phyloP scores from a whole-genome alignment of 2,888 invertebrate genomes.

The Aspidiotus rigidus region DNA sequence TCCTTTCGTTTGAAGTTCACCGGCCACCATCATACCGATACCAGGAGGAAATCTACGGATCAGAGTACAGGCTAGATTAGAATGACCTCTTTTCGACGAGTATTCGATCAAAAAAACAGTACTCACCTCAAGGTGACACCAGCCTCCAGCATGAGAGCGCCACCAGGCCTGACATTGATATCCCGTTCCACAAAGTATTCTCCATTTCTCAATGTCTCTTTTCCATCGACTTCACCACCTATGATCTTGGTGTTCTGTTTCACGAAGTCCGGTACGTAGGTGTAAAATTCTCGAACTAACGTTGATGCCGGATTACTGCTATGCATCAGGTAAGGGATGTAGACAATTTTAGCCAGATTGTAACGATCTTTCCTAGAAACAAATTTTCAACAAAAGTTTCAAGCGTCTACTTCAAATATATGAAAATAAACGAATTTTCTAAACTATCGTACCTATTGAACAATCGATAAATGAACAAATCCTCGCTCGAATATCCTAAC shows the following conservation, averaged over 20 bases:
- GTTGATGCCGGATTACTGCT: conserved; percentile 82
- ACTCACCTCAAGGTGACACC: conserved; percentile 64
- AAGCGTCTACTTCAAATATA: too few relatives aligned
- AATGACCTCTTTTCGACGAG: not conserved
- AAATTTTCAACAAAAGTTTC: too few relatives aligned
- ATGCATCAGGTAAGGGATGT: conserved; percentile 82
- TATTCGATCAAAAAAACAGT: not conserved
- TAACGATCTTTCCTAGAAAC: conserved; percentile 71
- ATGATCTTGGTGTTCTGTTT: conserved; percentile 60
- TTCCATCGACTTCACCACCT: conserved; percentile 89
- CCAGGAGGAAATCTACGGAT: conserved; percentile 71
- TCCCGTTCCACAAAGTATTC: conserved; percentile 88
- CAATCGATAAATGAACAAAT: conserved; percentile 61
- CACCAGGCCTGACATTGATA: conserved; percentile 83
- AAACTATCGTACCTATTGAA: conserved; percentile 50
- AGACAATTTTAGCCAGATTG: conserved; percentile 84
- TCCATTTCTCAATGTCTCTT: conserved; percentile 68
- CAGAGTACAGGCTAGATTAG: not conserved
- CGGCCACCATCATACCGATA: conserved; percentile 94
- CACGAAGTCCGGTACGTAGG: conserved; percentile 69
- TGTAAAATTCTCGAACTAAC: conserved; percentile 64
- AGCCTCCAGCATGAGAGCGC: conserved; percentile 74
- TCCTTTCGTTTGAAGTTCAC: conserved; percentile 74
- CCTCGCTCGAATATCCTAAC: conserved; percentile 69
- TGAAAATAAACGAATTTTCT: too few relatives aligned